Evolutionary conservation across 2,797 vertebrate genomes (phyloP).

Genomic region (Poecile montanus): DNA sequence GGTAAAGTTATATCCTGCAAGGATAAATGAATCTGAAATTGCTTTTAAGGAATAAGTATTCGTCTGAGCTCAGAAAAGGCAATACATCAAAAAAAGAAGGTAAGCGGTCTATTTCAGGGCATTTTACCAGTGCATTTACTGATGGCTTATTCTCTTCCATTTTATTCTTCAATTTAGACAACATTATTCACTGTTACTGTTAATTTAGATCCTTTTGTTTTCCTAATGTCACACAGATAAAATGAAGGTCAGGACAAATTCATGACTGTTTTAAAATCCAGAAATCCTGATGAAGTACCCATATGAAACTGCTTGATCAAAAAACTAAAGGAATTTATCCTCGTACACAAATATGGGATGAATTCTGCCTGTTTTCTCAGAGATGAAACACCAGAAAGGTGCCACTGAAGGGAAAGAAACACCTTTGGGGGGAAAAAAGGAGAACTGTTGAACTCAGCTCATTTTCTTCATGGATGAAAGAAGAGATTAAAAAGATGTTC

Average conservation of each 20-base stretch:
- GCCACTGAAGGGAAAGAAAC: neutral
- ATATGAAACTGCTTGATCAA: neutral
- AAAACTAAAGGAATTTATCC: neutral
- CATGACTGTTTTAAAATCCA: neutral
- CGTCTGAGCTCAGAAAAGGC: neutral
- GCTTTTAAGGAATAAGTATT: conserved; percentile 26
- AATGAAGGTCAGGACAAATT: neutral
- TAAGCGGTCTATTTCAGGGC: neutral
- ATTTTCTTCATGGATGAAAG: neutral
- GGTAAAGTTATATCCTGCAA: conserved; percentile 13
- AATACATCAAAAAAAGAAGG: neutral
- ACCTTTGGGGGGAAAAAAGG: neutral
- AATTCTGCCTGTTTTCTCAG: neutral
- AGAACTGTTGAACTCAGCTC: neutral
- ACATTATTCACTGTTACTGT: neutral
- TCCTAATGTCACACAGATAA: neutral
- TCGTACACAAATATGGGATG: neutral
- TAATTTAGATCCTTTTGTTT: neutral
- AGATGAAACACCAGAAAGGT: neutral
- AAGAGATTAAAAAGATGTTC: neutral
- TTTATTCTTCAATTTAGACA: conserved; percentile 15
- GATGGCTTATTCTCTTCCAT: neutral
- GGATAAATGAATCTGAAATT: conserved; percentile 40
- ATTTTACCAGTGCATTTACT: neutral
- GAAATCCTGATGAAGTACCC: neutral